Evolutionary conservation across 1,140 invertebrate genomes (phyloP), one percentile per base, ranked within the genome.

Genomic region (Batillaria attramentaria): DNA sequence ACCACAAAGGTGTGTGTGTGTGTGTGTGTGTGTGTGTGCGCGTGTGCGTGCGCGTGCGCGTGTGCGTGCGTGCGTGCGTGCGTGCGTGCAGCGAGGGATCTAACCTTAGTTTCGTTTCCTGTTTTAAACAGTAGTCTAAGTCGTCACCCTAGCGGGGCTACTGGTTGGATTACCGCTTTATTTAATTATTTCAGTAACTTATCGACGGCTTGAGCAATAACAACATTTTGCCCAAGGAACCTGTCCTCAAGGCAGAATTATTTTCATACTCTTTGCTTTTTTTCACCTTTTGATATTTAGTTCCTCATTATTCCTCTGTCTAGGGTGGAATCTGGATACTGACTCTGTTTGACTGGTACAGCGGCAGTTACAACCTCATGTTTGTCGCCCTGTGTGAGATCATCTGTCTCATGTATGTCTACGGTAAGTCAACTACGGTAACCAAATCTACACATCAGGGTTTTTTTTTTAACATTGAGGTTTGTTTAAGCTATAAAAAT

Each of bases 321-420:
- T 69, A 91, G 87, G 88, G 94, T 85, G 95, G 95, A 8, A 95
- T 96, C 93, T 96, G 95, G 87, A 95, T 95, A 93, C 90, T 96
- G 6, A 95, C 96, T 84, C 85, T 96, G 79, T 95, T 96, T 93
- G 95, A 96, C 85, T 95, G 95, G 86, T 96, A 96, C 86, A 95
- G 95, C 1, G 95, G 95, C 28, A 96, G 95, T 86, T 96, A 95
- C 93, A 95, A 95, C 41, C 93, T 96, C 1, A 95, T 96, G 73
- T 90, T 94, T 16, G 81, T 89, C 37, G 82, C 84, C 31, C 86
- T 95, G 31, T 89, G 94, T 73, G 95, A 96, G 91, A 89, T 94
- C 0, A 87, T 95, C 37, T 94, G 94, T 60, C 92, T 95, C 3
- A 92, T 93, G 3, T 96, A 95, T 93, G 93, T 94, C 28, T 96